Evolutionary conservation across 2,113 vertebrate species (phyloP), one percentile per base, ranked within the genome.

Genomic region (Tragelaphus strepsiceros): DNA sequence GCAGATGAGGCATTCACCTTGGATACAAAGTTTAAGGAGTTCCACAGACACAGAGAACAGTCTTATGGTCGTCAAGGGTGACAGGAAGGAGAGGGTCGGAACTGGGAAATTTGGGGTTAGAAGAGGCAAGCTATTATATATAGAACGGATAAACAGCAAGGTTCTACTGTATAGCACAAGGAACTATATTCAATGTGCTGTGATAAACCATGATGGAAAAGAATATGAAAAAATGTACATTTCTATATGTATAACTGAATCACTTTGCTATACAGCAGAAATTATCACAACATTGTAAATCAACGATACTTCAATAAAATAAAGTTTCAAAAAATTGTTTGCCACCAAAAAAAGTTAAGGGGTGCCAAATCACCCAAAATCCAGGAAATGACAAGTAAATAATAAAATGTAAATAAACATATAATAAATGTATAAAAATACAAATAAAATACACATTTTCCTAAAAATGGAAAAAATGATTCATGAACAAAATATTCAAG

Each of bases 1-100:
- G 28, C 2, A 0, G 28, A 16, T 7, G 28, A 74, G 35, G 22
- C n/a, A 30, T 19, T 12, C 6, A 0, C 26, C 43, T 24, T 46
- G 59, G 24, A 35, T 19, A 12, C 19, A 49, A 54, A 85, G 46
- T 43, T 43, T 26, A 5, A 80, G 54, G n/a, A 6, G 7, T 32
- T 30, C 78, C 78, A 32, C 46, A 81, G 78, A 51, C 28, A 81
- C 15, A 51, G 46, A 51, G 46, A 19, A 32, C 28, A 6, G 28
- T 51, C 46, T 81, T 51, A 32, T 6, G 78, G 46, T 51, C 2
- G 0, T 49, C 78, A 81, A 81, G 16, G 28, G 77, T 30, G 77
- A 51, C 2, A 3, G 78, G 28, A 30, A 28, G 9, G 28, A 81
- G 46, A 81, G 28, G 46, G 78, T 12, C 51, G 16, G 46, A 51